phyloP scores from a whole-genome alignment of 2,797 vertebrate genomes.

The Nannoperca obscura region DNA sequence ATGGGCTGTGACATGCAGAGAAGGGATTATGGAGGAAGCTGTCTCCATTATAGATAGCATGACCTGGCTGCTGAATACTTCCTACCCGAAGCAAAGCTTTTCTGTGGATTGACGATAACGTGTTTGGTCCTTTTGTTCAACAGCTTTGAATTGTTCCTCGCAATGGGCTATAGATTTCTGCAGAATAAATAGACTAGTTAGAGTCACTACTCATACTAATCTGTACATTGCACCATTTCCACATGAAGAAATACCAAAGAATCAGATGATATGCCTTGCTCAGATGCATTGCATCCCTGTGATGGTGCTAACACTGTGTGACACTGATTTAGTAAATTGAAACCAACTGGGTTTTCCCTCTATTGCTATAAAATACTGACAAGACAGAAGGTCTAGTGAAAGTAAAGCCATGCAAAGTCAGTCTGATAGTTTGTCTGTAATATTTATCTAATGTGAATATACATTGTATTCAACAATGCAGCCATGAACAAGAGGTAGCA shows the following conservation, averaged over 20 bases:
- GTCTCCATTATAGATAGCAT: not conserved
- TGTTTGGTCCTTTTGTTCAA: not conserved
- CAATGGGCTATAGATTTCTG: not conserved
- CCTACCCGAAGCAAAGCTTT: conserved; percentile 3
- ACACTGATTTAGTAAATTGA: not conserved
- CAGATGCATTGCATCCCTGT: not conserved
- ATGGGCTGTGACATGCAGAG: conserved; percentile 2
- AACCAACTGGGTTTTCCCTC: not conserved
- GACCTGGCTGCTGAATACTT: not conserved
- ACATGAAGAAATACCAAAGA: not conserved
- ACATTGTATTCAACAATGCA: not conserved
- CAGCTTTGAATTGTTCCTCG: not conserved
- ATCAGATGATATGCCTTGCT: not conserved
- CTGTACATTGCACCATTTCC: not conserved
- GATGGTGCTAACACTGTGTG: not conserved
- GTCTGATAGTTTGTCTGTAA: not conserved
- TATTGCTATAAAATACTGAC: not conserved
- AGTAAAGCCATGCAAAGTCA: not conserved
- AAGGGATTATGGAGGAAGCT: not conserved
- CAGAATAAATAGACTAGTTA: not conserved
- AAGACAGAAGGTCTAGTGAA: not conserved
- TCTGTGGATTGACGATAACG: not conserved
- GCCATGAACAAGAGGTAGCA: not conserved
- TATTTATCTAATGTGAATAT: not conserved
- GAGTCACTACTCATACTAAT: not conserved